These are phyloP conservation scores for Neotoma lepida DNA, from an alignment of 2,113 vertebrate species.

Conservation along the genomic window DNA sequence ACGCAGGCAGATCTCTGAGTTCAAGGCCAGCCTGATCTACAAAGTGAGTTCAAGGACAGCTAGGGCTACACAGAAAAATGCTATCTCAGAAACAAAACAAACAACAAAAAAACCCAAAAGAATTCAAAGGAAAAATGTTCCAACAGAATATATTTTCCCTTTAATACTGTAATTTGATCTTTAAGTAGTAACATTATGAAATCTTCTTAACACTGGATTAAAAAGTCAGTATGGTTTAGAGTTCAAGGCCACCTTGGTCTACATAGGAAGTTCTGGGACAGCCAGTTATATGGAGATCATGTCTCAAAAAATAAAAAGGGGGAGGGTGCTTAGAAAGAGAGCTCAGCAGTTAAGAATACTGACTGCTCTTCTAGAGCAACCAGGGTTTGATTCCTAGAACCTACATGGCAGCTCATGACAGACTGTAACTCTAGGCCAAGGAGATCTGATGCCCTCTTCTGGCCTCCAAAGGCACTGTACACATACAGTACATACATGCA, in stretches of 20 bases:
- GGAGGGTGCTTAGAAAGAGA: background rate
- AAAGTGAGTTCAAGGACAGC: background rate
- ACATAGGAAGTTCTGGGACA: background rate
- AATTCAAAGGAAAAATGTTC: slow-evolving; percentile 1
- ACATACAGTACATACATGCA: background rate
- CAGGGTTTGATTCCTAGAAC: background rate
- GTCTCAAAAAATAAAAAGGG: background rate
- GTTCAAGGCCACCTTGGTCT: background rate
- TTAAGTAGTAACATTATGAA: slow-evolving; percentile 41
- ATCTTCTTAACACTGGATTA: background rate
- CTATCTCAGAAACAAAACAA: background rate
- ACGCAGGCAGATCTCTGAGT: background rate
- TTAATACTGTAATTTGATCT: background rate
- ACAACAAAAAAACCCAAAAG: background rate
- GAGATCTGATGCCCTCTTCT: background rate
- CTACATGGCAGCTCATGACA: background rate
- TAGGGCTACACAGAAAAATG: background rate
- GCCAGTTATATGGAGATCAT: background rate
- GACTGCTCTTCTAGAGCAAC: background rate
- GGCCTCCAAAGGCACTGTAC: background rate
- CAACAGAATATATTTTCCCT: background rate
- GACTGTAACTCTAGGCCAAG: background rate
- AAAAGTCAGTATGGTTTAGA: background rate
- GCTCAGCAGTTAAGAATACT: background rate
- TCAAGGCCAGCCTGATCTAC: background rate